Conservation (phyloP, 2,888 invertebrate species). For the Scaeva pyrastri region DNA sequence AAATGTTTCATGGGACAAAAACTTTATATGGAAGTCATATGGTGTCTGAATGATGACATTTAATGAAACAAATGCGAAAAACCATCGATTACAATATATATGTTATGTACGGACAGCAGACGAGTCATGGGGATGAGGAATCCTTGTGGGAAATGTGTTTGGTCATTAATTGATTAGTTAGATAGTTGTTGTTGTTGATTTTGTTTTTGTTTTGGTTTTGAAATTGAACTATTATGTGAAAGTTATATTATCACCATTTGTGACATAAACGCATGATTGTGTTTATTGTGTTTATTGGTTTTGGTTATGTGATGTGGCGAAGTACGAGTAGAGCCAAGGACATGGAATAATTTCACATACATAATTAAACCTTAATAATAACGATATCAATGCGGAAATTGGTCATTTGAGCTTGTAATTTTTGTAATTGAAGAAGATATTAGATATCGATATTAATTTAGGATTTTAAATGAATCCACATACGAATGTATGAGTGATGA, state of each 20-base stretch:
- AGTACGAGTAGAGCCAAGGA: neutral
- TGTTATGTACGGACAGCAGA: neutral
- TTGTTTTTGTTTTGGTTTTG: conserved; percentile 48
- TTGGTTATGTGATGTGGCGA: neutral
- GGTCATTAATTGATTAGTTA: conserved; percentile 69
- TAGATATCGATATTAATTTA: too few relatives aligned
- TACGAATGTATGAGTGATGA: too few relatives aligned
- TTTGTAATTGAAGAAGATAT: neutral
- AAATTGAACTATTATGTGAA: conserved; percentile 47
- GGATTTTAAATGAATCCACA: too few relatives aligned
- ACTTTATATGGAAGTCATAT: conserved; percentile 12
- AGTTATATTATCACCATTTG: conserved; percentile 31
- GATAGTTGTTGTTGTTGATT: conserved; percentile 37
- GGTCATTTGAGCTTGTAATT: neutral
- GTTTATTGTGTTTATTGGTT: conserved; percentile 44
- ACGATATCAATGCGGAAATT: neutral
- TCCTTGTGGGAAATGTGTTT: conserved; percentile 37
- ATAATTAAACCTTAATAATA: neutral
- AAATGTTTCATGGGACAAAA: neutral
- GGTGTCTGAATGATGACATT: conserved; percentile 8
- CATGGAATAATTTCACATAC: conserved; percentile 16
- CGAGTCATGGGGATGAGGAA: too few relatives aligned
- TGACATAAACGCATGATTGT: conserved; percentile 28
- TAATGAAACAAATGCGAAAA: conserved; percentile 34
- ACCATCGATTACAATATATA: conserved; percentile 23